Evolutionary conservation across 2,797 vertebrate species (phyloP).

Genomic region (Brachyrhaphis roseni): DNA sequence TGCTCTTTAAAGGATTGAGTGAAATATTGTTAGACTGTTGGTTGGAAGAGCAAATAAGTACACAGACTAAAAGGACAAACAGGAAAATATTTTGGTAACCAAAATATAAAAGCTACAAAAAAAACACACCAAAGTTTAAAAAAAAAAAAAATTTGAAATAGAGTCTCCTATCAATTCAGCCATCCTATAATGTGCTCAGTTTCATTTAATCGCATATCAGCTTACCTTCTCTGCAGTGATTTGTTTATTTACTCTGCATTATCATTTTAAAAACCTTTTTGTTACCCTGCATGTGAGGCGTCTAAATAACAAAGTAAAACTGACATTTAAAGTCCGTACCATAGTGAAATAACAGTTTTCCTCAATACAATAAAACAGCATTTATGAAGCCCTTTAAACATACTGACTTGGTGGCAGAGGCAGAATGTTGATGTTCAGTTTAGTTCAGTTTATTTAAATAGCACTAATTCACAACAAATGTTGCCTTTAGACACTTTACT

Average conservation of each 20-base stretch:
- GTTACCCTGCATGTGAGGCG: not conserved
- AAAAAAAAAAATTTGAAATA: too few species aligned
- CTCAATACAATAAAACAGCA: not conserved
- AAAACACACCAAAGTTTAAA: not conserved
- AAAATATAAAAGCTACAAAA: not conserved
- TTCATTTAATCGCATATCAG: not conserved
- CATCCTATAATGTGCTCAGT: too few species aligned
- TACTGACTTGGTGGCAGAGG: not conserved
- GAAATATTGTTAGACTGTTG: not conserved
- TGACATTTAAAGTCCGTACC: not conserved
- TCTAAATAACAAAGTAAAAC: not conserved
- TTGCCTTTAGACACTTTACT: too few species aligned
- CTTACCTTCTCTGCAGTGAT: not conserved
- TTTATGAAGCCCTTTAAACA: not conserved
- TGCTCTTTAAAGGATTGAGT: not conserved
- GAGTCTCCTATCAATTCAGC: too few species aligned
- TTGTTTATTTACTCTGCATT: not conserved
- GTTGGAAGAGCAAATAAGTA: not conserved
- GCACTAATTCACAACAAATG: too few species aligned
- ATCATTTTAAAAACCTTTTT: not conserved
- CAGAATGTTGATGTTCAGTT: not conserved
- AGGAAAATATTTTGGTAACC: not conserved
- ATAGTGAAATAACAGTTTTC: not conserved
- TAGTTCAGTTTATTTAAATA: too few species aligned
- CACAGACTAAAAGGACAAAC: not conserved